phyloP scores from a whole-genome alignment of 2,888 invertebrate genomes.

The Heteromyza rotundicornis region DNA sequence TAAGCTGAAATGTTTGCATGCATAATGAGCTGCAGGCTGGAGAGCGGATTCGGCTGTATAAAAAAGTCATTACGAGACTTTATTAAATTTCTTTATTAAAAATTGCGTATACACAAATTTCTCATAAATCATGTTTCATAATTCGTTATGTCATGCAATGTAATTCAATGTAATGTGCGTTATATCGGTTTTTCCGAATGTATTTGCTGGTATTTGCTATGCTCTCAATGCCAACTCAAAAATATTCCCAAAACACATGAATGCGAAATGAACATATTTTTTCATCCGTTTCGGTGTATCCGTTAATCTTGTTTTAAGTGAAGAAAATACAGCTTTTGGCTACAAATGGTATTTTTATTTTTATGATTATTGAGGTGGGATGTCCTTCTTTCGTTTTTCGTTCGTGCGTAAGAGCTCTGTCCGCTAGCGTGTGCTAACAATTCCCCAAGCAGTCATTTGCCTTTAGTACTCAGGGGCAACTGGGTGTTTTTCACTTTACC shows the following conservation, averaged over 20 bases:
- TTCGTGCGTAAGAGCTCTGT: constrained; percentile 38
- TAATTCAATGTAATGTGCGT: no score
- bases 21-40: no score
- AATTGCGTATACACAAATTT: no score
- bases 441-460: constrained; percentile 43
- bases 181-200: no score
- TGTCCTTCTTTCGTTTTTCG: background rate
- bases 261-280: background rate
- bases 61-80: no score
- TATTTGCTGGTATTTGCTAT: no score
- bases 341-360: constrained; percentile 17
- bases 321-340: constrained; percentile 6
- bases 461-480: constrained; percentile 44
- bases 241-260: background rate
- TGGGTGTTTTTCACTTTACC: no score
- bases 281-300: background rate
- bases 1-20: background rate
- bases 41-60: no score
- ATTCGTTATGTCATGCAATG: no score
- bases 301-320: background rate
- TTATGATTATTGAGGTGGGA: constrained; percentile 5
- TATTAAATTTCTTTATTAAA: no score
- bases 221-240: background rate
- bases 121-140: no score
- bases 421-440: constrained; percentile 16